Percentiles rank a stretch among this genome's conserved stretches.
These are phyloP conservation scores for Serrognathus titanus DNA, from an alignment of 2,888 invertebrate species.

Conservation along the genomic window DNA sequence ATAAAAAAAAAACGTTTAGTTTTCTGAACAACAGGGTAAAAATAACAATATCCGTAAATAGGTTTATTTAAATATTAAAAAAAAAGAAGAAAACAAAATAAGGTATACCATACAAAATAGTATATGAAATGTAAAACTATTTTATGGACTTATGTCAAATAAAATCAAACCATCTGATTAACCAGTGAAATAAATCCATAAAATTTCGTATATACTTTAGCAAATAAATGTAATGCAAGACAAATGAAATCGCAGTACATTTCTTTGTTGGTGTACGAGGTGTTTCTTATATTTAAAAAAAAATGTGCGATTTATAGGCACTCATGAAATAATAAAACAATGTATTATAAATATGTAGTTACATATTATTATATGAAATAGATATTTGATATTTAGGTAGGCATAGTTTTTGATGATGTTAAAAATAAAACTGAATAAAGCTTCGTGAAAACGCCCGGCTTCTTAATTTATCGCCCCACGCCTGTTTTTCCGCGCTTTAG, in stretches of 20 bases:
- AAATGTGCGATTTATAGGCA: conserved; percentile 24
- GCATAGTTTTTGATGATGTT: conserved; percentile 52
- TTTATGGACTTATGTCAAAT: conserved; percentile 12
- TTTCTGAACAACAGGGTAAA: conserved; percentile 45
- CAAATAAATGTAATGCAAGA: conserved; percentile 12
- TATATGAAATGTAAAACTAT: conserved; percentile 20
- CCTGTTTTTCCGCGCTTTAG: background rate
- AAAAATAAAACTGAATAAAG: conserved; percentile 49
- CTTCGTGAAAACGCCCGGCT: conserved; percentile 42
- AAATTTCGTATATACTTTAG: conserved; percentile 6
- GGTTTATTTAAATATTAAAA: conserved; percentile 40
- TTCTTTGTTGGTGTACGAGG: conserved; percentile 38
- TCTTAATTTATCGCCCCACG: background rate
- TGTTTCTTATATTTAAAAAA: conserved; percentile 36
- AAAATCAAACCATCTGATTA: background rate
- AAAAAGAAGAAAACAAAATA: conserved; percentile 13
- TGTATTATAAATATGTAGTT: conserved; percentile 47
- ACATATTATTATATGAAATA: conserved; percentile 45
- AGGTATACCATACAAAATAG: conserved; percentile 37
- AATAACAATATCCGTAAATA: conserved; percentile 44
- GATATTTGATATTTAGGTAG: conserved; percentile 52
- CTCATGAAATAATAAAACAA: conserved; percentile 35
- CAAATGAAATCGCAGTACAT: conserved; percentile 11
- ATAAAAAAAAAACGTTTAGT: conserved; percentile 14
- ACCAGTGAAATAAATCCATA: background rate